Percentiles rank a stretch among this genome's conserved stretches.
Conservation (phyloP, 1,140 invertebrate genomes). For the Xylocopa sonorina region DNA sequence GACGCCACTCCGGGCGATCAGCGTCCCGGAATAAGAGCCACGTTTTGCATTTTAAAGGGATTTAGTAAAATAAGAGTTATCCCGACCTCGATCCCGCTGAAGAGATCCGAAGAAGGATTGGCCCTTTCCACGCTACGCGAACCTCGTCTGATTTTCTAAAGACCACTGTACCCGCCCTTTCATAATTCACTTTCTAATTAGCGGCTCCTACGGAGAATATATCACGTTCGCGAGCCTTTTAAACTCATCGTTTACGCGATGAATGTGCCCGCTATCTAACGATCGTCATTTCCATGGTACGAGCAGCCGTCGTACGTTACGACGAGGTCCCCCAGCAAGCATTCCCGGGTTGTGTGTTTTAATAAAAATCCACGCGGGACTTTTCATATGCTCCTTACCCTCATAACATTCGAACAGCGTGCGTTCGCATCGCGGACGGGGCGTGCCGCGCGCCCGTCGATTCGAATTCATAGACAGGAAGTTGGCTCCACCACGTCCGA, state of each 20-base stretch:
- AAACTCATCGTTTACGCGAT: not conserved
- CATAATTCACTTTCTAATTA: too few relatives aligned
- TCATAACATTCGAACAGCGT: constrained; percentile 1
- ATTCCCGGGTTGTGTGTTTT: too few relatives aligned
- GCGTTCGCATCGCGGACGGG: not conserved
- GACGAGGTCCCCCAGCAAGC: not conserved
- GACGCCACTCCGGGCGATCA: not conserved
- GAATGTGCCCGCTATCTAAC: not conserved
- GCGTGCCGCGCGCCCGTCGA: not conserved
- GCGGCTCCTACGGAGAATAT: too few relatives aligned
- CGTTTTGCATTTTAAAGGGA: constrained; percentile 29
- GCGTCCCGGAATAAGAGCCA: not conserved
- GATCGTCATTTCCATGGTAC: not conserved
- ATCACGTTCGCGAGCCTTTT: not conserved
- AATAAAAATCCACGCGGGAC: not conserved
- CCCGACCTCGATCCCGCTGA: not conserved
- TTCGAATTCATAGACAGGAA: constrained; percentile 25
- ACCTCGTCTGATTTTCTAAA: not conserved
- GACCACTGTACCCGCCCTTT: too few relatives aligned
- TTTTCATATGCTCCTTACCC: not conserved
- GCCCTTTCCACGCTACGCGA: not conserved
- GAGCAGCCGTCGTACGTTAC: not conserved
- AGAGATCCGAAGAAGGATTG: not conserved
- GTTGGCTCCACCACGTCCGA: not conserved
- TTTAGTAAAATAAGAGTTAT: constrained; percentile 16